Percentiles rank a stretch among this genome's conserved stretches.
Evolutionary conservation across 2,797 vertebrate genomes (phyloP).

Genomic region (Antrozous pallidus): DNA sequence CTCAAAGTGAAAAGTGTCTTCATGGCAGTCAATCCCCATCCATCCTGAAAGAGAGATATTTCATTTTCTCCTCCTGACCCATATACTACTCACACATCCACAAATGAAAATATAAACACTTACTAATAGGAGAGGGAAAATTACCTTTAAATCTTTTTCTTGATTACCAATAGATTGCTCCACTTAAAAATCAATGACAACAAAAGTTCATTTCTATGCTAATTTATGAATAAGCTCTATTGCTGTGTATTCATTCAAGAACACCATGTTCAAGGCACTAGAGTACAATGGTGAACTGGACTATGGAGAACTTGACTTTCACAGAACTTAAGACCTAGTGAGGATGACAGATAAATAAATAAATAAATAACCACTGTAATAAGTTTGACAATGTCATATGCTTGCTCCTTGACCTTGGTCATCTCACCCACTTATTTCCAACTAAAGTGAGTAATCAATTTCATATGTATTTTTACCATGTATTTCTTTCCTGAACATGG

Average conservation of each 20-base stretch:
- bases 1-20: background rate
- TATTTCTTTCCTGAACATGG: background rate
- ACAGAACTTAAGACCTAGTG: background rate
- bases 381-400: background rate
- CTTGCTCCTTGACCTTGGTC: background rate
- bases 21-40: background rate
- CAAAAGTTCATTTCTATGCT: background rate
- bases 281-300: background rate
- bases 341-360: background rate
- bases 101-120: background rate
- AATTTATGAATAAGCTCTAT: background rate
- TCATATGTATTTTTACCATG: background rate
- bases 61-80: background rate
- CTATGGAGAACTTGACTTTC: background rate
- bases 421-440: background rate
- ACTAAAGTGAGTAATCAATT: background rate
- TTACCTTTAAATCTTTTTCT: background rate
- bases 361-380: background rate
- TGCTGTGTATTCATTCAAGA: background rate
- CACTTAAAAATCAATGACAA: background rate
- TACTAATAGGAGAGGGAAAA: background rate
- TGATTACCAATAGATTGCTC: background rate
- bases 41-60: background rate
- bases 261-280: background rate
- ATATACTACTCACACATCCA: background rate